Percentiles rank a stretch among this genome's conserved stretches.
phyloP scores from a whole-genome alignment of 2,113 vertebrate genomes.

The Stegastes partitus region DNA sequence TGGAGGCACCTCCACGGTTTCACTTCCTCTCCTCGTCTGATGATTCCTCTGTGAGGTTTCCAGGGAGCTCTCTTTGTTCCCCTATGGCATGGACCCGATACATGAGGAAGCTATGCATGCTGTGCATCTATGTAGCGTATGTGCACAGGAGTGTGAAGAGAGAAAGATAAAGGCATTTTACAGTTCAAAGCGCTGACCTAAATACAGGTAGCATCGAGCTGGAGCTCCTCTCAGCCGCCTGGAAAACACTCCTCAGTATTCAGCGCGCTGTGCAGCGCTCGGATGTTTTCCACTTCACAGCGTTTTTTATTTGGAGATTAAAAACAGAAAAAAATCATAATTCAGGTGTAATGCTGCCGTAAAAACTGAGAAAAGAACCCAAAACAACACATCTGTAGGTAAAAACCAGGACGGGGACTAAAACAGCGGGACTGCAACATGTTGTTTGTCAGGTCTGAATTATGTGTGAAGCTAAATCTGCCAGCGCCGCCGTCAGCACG shows the following conservation, averaged over 20 bases:
- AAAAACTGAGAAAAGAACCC: background rate
- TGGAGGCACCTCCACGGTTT: constrained; percentile 3
- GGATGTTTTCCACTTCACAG: constrained; percentile 14
- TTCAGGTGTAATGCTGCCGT: background rate
- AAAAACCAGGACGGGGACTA: constrained; percentile 10
- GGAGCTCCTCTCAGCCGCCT: constrained; percentile 36
- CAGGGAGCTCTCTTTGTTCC: constrained; percentile 35
- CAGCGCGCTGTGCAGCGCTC: background rate
- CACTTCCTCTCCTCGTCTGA: background rate
- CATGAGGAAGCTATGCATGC: constrained; percentile 43
- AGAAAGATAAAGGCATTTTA: constrained; percentile 45
- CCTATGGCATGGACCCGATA: constrained; percentile 46
- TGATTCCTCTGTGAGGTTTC: constrained; percentile 32
- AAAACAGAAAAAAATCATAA: background rate
- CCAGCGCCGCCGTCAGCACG: constrained; percentile 52
- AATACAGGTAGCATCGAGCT: constrained; percentile 69
- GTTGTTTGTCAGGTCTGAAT: constrained; percentile 55
- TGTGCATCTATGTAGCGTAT: constrained; percentile 29
- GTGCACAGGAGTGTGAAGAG: background rate
- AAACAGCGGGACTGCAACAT: constrained; percentile 8
- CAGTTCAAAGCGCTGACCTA: constrained; percentile 79
- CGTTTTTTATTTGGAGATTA: constrained; percentile 17
- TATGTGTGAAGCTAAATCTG: constrained; percentile 52
- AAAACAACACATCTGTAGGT: background rate
- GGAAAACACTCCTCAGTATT: constrained; percentile 28